phyloP scores from a whole-genome alignment of 2,888 invertebrate species.

The Rhimphoctona megacephalus region DNA sequence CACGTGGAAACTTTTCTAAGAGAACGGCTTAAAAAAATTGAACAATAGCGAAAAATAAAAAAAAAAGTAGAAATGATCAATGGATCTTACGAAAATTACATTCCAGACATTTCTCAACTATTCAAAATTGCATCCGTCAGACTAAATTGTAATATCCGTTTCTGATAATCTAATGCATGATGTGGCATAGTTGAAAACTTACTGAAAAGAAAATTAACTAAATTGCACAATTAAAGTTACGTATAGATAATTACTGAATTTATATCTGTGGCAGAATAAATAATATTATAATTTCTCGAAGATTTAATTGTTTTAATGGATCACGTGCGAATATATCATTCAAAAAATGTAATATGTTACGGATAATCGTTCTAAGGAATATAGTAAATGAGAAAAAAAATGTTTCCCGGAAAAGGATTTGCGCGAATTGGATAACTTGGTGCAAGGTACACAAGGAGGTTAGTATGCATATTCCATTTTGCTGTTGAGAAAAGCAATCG shows the following conservation, averaged over 20 bases:
- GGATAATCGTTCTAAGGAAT: constrained; percentile 1
- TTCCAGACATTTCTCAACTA: not conserved
- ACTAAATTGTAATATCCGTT: not conserved
- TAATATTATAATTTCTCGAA: not conserved
- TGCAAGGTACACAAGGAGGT: constrained; percentile 1
- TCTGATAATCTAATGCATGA: not conserved
- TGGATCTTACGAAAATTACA: not conserved
- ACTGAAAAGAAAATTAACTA: no score
- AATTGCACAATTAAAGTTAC: not conserved
- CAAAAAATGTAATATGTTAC: not conserved
- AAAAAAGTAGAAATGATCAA: not conserved
- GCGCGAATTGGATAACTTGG: constrained; percentile 31
- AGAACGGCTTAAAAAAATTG: not conserved
- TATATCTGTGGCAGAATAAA: not conserved
- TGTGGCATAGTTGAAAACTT: not conserved
- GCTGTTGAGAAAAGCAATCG: constrained; percentile 63
- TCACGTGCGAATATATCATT: not conserved
- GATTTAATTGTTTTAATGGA: not conserved
- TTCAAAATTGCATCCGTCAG: not conserved
- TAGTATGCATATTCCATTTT: constrained; percentile 55
- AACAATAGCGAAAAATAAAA: not conserved
- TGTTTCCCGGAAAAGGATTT: not conserved
- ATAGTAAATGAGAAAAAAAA: constrained; percentile 11
- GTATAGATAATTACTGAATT: no score
- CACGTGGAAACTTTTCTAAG: not conserved